Conservation (phyloP, 2,888 invertebrate genomes). For the Drosophila nigricruria region DNA sequence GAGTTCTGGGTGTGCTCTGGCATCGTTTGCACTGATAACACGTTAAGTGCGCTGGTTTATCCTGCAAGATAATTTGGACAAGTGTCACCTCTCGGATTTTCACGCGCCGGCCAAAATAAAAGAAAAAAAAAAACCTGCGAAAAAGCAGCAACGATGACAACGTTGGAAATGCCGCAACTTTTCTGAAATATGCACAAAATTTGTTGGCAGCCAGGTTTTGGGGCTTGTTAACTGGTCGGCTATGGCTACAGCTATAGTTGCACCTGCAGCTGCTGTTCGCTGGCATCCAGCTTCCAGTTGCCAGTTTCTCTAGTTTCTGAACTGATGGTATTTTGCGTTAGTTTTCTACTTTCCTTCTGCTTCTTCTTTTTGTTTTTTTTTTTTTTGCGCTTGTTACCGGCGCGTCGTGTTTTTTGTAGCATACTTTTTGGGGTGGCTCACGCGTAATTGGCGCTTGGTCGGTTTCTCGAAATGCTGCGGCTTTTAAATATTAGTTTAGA, state of each 20-base stretch:
- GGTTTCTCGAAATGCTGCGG: constrained; percentile 37
- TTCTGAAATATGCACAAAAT: constrained; percentile 68
- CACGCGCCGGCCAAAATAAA: constrained; percentile 60
- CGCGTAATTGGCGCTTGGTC: constrained; percentile 71
- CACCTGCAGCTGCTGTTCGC: constrained; percentile 17
- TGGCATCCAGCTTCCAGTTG: not conserved
- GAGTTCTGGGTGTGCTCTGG: constrained; percentile 37
- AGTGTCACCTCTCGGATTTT: constrained; percentile 80
- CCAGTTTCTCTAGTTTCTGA: constrained; percentile 5
- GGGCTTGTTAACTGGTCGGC: constrained; percentile 24
- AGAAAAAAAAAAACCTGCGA: not conserved
- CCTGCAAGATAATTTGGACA: constrained; percentile 80
- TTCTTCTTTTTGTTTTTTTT: constrained; percentile 9
- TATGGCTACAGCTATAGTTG: constrained; percentile 4
- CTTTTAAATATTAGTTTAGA: constrained; percentile 62
- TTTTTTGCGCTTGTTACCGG: constrained; percentile 15
- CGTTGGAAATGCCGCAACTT: constrained; percentile 60
- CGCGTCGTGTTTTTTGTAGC: constrained; percentile 40
- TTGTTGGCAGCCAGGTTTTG: constrained; percentile 42
- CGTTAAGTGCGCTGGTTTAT: constrained; percentile 81
- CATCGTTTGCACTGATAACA: constrained; percentile 76
- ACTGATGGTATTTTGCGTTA: constrained; percentile 20
- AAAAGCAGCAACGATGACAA: constrained; percentile 42
- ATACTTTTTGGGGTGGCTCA: constrained; percentile 35
- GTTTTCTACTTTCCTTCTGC: not conserved